Conservation (phyloP, 1,140 invertebrate species). For the Ceratina calcarata region DNA sequence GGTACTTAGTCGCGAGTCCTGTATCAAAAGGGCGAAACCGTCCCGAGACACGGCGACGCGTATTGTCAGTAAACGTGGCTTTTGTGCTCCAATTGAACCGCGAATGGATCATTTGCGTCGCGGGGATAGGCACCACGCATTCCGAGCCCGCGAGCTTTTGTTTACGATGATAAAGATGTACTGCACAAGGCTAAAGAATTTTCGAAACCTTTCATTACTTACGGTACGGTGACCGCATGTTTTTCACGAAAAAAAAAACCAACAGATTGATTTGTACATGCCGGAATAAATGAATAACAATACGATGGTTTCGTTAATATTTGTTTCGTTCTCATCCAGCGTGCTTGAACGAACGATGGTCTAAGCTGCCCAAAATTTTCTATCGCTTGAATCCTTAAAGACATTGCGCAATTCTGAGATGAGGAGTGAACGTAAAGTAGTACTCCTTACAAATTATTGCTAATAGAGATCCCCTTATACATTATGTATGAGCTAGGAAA, state of each 20-base stretch:
- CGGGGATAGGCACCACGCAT: conserved; percentile 38
- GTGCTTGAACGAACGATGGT: too few species aligned
- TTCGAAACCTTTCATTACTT: not conserved
- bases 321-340: too few species aligned
- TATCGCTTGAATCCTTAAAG: too few species aligned
- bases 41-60: conserved; percentile 45
- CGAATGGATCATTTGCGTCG: conserved; percentile 53
- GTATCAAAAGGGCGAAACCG: conserved; percentile 54
- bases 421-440: too few species aligned
- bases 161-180: conserved; percentile 3
- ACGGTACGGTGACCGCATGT: not conserved
- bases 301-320: too few species aligned
- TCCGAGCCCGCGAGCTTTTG: conserved; percentile 5
- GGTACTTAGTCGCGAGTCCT: conserved; percentile 51
- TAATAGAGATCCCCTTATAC: too few species aligned
- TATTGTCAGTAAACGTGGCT: conserved; percentile 61
- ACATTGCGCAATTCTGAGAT: too few species aligned
- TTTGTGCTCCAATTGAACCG: conserved; percentile 64
- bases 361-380: too few species aligned
- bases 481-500: not conserved
- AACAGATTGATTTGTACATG: too few species aligned
- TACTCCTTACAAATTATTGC: too few species aligned
- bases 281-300: too few species aligned
- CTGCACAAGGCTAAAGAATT: not conserved
- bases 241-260: too few species aligned